phyloP scores from a whole-genome alignment of 2,113 vertebrate genomes.

The Pungitius pungitius region DNA sequence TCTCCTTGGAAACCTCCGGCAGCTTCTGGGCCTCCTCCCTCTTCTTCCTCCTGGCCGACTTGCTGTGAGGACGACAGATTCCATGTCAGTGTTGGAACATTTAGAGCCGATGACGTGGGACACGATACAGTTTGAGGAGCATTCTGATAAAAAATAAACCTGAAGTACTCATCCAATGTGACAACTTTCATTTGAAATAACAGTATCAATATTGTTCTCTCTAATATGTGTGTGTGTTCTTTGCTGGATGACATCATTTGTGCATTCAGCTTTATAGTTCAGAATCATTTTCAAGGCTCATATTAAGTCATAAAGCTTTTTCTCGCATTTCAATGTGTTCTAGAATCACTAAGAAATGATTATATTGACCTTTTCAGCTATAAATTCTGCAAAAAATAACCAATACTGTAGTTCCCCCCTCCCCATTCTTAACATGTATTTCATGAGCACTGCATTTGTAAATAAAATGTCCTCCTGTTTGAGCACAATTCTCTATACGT shows the following conservation, averaged over 20 bases:
- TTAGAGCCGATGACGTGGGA: not conserved
- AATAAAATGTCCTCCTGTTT: too few species aligned
- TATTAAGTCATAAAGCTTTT: too few species aligned
- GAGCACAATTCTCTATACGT: too few species aligned
- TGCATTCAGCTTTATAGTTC: not conserved
- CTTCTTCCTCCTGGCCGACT: slow-evolving; percentile 84
- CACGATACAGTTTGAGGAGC: not conserved
- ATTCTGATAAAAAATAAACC: too few species aligned
- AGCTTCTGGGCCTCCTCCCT: slow-evolving; percentile 84
- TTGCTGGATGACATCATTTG: not conserved
- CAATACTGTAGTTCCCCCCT: too few species aligned
- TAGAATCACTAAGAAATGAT: too few species aligned
- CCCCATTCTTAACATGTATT: too few species aligned
- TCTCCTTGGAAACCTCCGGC: slow-evolving; percentile 90
- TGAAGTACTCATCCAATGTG: not conserved
- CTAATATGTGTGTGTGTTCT: not conserved
- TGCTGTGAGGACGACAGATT: slow-evolving; percentile 75
- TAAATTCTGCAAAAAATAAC: not conserved
- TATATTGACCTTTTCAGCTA: not conserved
- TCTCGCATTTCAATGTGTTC: too few species aligned
- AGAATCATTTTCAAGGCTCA: not conserved
- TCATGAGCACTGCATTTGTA: too few species aligned
- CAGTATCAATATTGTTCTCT: not conserved
- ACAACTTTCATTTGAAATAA: not conserved
- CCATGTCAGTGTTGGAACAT: not conserved